Conservation (phyloP, 35 echinoderm and acorn worm species). For the Lytechinus variegatus region DNA sequence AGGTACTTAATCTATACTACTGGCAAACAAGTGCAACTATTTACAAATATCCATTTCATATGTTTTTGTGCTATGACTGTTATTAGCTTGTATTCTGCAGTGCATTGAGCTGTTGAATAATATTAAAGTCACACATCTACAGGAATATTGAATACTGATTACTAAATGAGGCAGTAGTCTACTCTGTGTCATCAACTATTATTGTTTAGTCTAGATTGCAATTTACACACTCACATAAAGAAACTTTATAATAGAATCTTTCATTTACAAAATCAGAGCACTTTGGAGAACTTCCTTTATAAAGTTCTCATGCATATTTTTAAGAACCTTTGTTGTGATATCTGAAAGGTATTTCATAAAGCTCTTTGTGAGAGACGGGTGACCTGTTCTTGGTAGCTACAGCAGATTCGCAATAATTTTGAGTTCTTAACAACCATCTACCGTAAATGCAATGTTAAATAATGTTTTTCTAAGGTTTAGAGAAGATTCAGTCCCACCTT, state of each 20-base stretch:
- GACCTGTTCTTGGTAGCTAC: too few species aligned
- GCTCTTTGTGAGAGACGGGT: too few species aligned
- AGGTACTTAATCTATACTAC: neutral
- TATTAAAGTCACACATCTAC: neutral
- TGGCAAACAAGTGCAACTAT: conserved; percentile 11
- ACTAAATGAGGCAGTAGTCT: neutral
- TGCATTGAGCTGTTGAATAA: neutral
- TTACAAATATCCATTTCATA: neutral
- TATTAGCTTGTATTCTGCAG: neutral
- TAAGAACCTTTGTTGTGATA: too few species aligned
- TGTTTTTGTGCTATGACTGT: neutral
- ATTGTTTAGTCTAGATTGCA: neutral
- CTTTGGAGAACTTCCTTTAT: neutral
- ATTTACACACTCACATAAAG: neutral
- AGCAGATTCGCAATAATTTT: too few species aligned
- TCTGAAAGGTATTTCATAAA: too few species aligned
- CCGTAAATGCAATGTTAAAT: too few species aligned
- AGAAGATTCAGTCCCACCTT: too few species aligned
- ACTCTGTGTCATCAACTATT: neutral
- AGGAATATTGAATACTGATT: neutral
- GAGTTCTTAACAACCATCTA: too few species aligned
- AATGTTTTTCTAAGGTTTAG: too few species aligned
- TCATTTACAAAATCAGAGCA: neutral
- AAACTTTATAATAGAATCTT: neutral
- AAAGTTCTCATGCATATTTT: too few species aligned